phyloP scores from a whole-genome alignment of 2,888 invertebrate genomes.

The Synanthedon vespiformis region DNA sequence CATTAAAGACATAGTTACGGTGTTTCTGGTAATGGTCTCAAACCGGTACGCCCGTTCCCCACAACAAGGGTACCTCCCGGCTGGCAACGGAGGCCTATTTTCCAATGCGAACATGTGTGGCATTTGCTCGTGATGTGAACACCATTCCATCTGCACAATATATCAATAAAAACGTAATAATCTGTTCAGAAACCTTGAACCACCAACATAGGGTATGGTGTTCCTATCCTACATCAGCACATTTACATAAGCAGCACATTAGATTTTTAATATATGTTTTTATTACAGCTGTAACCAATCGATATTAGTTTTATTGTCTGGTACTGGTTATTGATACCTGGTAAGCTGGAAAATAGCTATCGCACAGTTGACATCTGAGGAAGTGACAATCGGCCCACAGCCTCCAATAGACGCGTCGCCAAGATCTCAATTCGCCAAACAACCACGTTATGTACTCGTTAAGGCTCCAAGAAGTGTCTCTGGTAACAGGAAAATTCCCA shows the following conservation, averaged over 20 bases:
- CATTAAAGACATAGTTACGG: constrained; percentile 33
- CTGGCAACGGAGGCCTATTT: constrained; percentile 75
- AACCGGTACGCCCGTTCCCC: constrained; percentile 86
- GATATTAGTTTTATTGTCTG: no score
- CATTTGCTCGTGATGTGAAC: constrained; percentile 82
- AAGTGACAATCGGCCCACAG: constrained; percentile 94
- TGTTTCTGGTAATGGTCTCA: constrained; percentile 75
- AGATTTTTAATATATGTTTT: no score
- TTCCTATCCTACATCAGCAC: no score
- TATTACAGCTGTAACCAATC: no score
- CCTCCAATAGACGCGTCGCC: constrained; percentile 94
- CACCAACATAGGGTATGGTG: no score
- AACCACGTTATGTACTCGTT: constrained; percentile 83
- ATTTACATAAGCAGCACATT: no score
- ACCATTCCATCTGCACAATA: constrained; percentile 77
- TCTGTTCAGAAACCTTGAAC: no score
- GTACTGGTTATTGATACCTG: constrained; percentile 37
- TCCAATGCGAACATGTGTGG: constrained; percentile 82
- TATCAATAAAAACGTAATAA: background rate
- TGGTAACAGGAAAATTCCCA: constrained; percentile 17
- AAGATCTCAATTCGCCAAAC: constrained; percentile 83
- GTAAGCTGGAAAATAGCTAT: constrained; percentile 80
- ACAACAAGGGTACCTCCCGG: constrained; percentile 89
- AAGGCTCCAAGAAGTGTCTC: constrained; percentile 84
- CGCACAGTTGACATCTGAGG: constrained; percentile 83